Base-by-base conservation (phyloP, 2,888 invertebrate species). In the Hypomecis atomaria region DNA sequence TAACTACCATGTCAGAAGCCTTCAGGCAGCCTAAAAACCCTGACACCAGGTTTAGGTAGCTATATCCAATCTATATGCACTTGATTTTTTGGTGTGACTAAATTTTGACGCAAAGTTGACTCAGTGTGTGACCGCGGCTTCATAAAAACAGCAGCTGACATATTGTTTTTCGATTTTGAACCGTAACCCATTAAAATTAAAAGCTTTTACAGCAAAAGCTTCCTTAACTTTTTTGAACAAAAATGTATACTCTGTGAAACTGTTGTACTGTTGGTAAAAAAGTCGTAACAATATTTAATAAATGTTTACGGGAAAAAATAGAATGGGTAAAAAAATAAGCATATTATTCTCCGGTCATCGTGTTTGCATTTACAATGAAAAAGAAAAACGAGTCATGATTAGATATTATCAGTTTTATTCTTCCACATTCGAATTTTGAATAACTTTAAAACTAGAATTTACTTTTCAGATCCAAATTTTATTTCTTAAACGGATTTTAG, bases 161-260 rank as follows among this genome's bases (percentile, higher is more conserved):
- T 42, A 11, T 38, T 42, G 42, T 10, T 42, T 48, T 34, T 10
- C 7, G 36, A 60, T 47, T 54, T 48, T 6, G 23, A 13, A 53
- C 53, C 42, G 9, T 54, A 48, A 9, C 23, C 0, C 9, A 9
- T 13, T 42, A 5, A 11, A 42, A 45, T 47, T 42, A 60, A 47
- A 36, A 47, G 42, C 13, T 13, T 7, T 54, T 48, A 34, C 5
- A 38, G 10, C 7, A 11, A 23, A 53, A 45, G 7, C 44, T n/a
- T 11, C n/a, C n/a, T 45, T 8, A 5, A 55, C 58, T 47, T 57
- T 66, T 61, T 59, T 59, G 55, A 47, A 45, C 47, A 54, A 43
- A 66, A 58, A 67, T 65, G 60, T 62, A 58, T 65, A 56, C 56
- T 54, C 53, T 59, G 34, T 42, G 53, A 58, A 47, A 44, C 5